Base-by-base conservation (phyloP, 1,140 invertebrate species). In the Apis mellifera region DNA sequence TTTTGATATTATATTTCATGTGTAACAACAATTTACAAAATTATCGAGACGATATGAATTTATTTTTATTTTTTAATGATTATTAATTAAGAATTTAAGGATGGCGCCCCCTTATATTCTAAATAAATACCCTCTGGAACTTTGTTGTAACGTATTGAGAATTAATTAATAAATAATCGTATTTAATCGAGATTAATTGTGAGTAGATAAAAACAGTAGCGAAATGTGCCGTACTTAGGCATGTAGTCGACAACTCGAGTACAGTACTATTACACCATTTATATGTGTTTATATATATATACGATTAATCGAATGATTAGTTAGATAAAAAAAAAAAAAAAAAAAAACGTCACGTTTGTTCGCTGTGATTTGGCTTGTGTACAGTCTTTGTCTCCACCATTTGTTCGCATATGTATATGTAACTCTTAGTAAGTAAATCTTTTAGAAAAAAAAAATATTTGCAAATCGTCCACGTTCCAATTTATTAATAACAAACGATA, bases 361-460 rank as follows among this genome's bases (percentile, higher is more conserved):
- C 74, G 64, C 70, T 82, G 32, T 55, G 75, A 57, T 78, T n/a
- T 78, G 72, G 81, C 81, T 82, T 82, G 9, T 62, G 66, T 82
- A 82, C 50, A 26, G 7, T 82, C 57, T 82, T 57, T 82, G 75
- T 78, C 32, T 42, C 74, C 80, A 77, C 64, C 42, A 68, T 17
- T 55, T 82, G 57, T 87, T 77, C 76, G 85, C 82, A 87, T 83
- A 87, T 87, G 17, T 83, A 65, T 83, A 69, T 76, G 21, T 68
- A n/a, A 57, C 60, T 26, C 60, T 74, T 66, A 21, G 26, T 19
- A 68, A 21, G 26, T 19, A 68, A 65, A 17, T 57, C 5, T 42
- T 62, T 13, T 26, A 8, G 13, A 32, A 32, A 32, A 62, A 64
- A 70, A 71, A 66, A 32, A n/a, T 17, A 9, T 19, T 15, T 17